Evolutionary conservation across 1,140 invertebrate genomes (phyloP).

Genomic region (Drosophila sucinea): DNA sequence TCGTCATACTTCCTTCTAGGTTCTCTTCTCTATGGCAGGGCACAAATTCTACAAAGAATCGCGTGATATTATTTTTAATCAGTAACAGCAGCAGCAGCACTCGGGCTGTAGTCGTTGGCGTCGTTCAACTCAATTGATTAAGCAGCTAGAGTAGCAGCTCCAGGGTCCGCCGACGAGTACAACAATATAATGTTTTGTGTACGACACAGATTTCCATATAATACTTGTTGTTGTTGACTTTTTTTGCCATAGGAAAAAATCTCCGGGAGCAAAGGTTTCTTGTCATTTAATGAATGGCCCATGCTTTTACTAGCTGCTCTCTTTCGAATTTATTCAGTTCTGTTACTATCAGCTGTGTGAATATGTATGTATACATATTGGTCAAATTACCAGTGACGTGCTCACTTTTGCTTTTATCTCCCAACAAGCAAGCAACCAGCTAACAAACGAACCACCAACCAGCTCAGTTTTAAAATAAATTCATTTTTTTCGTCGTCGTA

Average conservation of each 20-base stretch:
- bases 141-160: constrained; percentile 37
- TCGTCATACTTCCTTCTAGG: constrained; percentile 18
- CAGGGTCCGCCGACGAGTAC: constrained; percentile 40
- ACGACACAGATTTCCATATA: constrained; percentile 52
- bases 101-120: constrained; percentile 18
- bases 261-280: constrained; percentile 78
- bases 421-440: constrained; percentile 5
- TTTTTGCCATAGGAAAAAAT: constrained; percentile 46
- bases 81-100: constrained; percentile 37
- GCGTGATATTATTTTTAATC: constrained; percentile 77
- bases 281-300: constrained; percentile 63
- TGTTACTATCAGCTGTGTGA: constrained; percentile 18
- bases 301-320: constrained; percentile 37
- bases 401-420: constrained; percentile 17
- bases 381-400: constrained; percentile 9
- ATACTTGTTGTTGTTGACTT: constrained; percentile 1
- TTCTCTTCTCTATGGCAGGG: constrained; percentile 43
- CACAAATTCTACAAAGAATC: constrained; percentile 75
- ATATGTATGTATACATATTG: constrained; percentile 1
- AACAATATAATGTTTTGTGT: constrained; percentile 37
- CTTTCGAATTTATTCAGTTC: neutral
- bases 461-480: constrained; percentile 14
- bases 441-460: constrained; percentile 6
- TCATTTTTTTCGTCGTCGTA: neutral
- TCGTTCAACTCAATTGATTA: constrained; percentile 71